These are phyloP conservation scores for Sciurus niger DNA, from an alignment of 2,113 vertebrate species.

Conservation along the genomic window DNA sequence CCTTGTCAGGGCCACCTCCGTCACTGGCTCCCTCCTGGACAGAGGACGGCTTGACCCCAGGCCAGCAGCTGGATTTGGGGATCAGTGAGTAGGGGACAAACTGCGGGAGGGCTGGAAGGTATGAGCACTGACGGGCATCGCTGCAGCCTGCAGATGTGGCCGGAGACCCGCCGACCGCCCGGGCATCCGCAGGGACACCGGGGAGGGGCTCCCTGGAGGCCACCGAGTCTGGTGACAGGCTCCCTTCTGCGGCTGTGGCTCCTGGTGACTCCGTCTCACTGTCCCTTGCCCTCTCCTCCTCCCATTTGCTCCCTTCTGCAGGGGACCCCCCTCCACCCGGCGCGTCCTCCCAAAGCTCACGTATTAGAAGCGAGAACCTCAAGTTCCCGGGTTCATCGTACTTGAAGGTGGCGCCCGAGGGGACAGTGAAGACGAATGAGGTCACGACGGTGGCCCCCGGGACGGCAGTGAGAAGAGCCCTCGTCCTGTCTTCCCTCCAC, in stretches of 20 bases:
- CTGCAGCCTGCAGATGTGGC: neutral
- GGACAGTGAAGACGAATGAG: no score
- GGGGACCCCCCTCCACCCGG: no score
- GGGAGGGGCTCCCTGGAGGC: neutral
- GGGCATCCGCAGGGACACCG: neutral
- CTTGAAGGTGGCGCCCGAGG: neutral
- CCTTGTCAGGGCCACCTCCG: accelerated
- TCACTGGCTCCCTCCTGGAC: neutral
- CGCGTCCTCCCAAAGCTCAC: neutral
- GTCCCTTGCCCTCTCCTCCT: neutral
- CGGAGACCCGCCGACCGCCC: neutral
- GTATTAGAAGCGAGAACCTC: neutral
- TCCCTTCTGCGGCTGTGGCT: neutral
- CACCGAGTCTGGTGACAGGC: neutral
- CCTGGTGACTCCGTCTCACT: accelerated
- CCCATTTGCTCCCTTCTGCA: neutral
- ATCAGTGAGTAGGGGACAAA: no score
- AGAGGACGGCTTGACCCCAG: neutral
- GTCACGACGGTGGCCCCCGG: neutral
- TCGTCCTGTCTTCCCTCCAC: no score
- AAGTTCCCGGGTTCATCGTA: neutral
- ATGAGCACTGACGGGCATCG: accelerated
- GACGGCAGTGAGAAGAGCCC: neutral
- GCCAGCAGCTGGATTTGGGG: neutral
- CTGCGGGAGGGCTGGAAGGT: no score